Base-by-base conservation (phyloP, 2,797 vertebrate species). In the Spinibarbus caldwelli region DNA sequence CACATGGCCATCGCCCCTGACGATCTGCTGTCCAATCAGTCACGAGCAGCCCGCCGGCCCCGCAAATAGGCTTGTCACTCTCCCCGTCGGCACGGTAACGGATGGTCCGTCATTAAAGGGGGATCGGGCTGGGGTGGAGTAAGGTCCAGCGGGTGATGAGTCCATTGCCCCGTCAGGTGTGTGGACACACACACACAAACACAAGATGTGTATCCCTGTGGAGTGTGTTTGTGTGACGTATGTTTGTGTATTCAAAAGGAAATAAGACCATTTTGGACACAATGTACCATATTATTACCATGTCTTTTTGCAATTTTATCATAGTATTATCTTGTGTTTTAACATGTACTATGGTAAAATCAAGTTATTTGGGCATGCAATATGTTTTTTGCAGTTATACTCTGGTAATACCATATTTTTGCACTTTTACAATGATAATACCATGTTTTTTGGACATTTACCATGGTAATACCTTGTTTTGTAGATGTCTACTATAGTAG, bases 41-140 rank as follows among this genome's bases (percentile, higher is more conserved):
- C 95, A 95, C 80, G 85, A 82, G 89, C 86, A 83, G 80, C 91
- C 93, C 90, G 87, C 92, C 93, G 83, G 91, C 92, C 89, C 88
- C 90, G 88, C 93, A 96, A 96, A 96, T 96, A 95, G 95, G 95
- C 91, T 94, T 96, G 95, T 93, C 95, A 95, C 93, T 94, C 94
- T 93, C 90, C 92, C 94, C 94, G 95, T 95, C 94, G 94, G 93
- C 92, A 90, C 89, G 88, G 93, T 95, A 95, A 96, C 93, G 91
- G 92, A 96, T 96, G 94, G 94, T 90, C 93, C 89, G 82, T 93
- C 92, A 86, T 89, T 89, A 89, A 86, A 79, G 41, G 52, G 78
- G 81, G 85, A 4, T 43, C 5, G 26, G 73, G 67, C 43, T 59
- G 76, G 76, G 80, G 54, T 36, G 71, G 49, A 75, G 64, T 41